These are phyloP conservation scores for Pentalonia nigronervosa DNA, from an alignment of 1,140 invertebrate genomes.

Conservation along the genomic window DNA sequence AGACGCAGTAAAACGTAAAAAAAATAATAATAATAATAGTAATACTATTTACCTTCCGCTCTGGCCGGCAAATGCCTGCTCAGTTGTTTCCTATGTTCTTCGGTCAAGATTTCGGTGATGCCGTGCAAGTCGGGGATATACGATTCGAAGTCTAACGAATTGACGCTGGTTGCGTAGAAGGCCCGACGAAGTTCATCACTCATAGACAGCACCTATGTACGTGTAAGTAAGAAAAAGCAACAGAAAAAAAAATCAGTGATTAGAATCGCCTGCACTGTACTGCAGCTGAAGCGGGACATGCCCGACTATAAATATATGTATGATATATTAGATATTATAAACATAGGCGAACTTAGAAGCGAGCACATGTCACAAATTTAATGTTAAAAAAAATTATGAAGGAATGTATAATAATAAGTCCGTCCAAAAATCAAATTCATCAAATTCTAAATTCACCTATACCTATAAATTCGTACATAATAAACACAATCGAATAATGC, in stretches of 20 bases:
- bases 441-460: background rate
- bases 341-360: background rate
- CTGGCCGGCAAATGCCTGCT: slow-evolving; percentile 89
- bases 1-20: background rate
- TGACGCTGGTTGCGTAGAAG: slow-evolving; percentile 77
- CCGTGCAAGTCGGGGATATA: slow-evolving; percentile 88
- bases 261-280: background rate
- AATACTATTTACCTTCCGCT: slow-evolving; percentile 74
- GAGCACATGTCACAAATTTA: background rate
- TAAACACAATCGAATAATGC: background rate
- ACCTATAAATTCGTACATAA: background rate
- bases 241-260: background rate
- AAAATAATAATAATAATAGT: background rate
- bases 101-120: slow-evolving; percentile 85
- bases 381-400: background rate
- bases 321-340: background rate
- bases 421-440: background rate
- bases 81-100: slow-evolving; percentile 85
- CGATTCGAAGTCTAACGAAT: slow-evolving; percentile 82
- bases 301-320: background rate
- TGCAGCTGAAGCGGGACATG: background rate
- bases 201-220: slow-evolving; percentile 83
- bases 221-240: background rate
- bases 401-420: background rate
- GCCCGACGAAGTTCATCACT: slow-evolving; percentile 87